Base-by-base conservation (phyloP, 64 coral and sea anemone genomes). In the Astreopora myriophthalma region DNA sequence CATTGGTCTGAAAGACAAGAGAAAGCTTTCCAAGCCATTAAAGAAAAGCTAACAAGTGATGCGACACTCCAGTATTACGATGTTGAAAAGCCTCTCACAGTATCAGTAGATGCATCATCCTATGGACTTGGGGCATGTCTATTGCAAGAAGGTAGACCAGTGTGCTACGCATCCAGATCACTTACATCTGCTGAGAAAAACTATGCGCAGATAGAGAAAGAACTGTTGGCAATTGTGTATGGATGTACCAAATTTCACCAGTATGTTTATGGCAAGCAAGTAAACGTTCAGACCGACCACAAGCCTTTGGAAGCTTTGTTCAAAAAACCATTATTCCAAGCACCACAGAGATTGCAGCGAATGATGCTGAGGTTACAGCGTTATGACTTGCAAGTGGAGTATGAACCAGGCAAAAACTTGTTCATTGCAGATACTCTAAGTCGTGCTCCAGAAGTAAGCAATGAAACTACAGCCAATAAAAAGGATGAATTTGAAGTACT, bases 81-180 rank as follows among this genome's bases (percentile, higher is more conserved):
- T 49, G 67, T 73, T 44, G 39, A 42, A 19, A 73, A 72, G 32
- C 85, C 67, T 5, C 24, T 58, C 3, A 84, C 66, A 73, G 32
- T 91, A 39, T 84, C 76, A 36, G 78, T 84, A 17, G 76, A 84
- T 62, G 66, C 78, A 73, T 84, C 89, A 17, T 84, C 64, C 25
- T 71, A 74, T 35, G 77, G 78, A 13, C 44, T 91, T 57, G 76
- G 89, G 8, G 89, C 76, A 73, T 48, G 40, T 20, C 42, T 91
- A 16, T 10, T 91, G 19, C 89, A 91, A 58, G 76, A 82, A 7
- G 37, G 40, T 26, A 10, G 37, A 14, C 63, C 62, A 46, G 38
- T 86, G 24, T 35, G 36, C 40, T 86, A 86, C 23, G 63, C 84
- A 86, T 86, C 84, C 5, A 25, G 66, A 40, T 86, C 84, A 71